Evolutionary conservation across 2,113 vertebrate genomes (phyloP).

Genomic region (Cebidichthys violaceus): DNA sequence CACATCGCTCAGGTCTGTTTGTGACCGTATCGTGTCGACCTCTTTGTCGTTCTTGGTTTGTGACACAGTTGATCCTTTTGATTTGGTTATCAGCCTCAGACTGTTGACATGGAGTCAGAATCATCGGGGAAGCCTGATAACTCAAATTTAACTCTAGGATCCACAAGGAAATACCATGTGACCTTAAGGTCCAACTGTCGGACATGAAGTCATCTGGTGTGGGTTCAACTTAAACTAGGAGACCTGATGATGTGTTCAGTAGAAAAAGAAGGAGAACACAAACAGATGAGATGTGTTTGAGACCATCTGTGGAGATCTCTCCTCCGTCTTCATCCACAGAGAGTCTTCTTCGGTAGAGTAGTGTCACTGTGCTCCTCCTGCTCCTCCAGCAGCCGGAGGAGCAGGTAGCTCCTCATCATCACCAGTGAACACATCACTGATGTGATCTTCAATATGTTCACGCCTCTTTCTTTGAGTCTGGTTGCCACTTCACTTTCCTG

Average conservation of each 20-base stretch:
- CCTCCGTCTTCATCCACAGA: background rate
- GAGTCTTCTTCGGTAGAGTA: background rate
- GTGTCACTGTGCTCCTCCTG: background rate
- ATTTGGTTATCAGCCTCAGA: constrained; percentile 21
- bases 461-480: background rate
- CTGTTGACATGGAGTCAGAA: constrained; percentile 45
- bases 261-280: background rate
- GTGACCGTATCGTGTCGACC: no score
- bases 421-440: background rate
- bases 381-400: constrained; percentile 77
- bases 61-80: background rate
- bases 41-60: background rate
- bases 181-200: background rate
- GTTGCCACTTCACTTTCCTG: background rate
- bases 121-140: constrained; percentile 79
- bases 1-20: no score
- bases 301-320: background rate
- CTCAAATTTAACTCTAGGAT: constrained; percentile 70
- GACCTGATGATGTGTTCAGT: background rate
- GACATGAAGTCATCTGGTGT: constrained; percentile 77
- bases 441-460: background rate
- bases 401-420: constrained; percentile 78
- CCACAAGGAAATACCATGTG: constrained; percentile 70
- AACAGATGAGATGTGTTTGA: background rate
- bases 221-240: no score